Conservation (phyloP, 2,797 vertebrate genomes). For the Schizopygopsis malacanthus region DNA sequence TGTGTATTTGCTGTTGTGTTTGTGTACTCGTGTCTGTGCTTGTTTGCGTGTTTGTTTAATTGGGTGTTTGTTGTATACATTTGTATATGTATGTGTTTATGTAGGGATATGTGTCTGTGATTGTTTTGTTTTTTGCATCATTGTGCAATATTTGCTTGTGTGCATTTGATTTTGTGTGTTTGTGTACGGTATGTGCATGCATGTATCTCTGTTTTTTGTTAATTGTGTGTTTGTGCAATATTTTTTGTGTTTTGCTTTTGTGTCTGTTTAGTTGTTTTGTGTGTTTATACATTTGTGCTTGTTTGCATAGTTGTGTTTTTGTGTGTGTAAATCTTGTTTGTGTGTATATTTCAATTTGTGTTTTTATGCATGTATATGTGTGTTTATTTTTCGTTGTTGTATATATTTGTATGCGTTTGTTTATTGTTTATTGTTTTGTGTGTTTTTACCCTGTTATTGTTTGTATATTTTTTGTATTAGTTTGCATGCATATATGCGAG, state of each 20-base stretch:
- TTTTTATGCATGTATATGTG: background rate
- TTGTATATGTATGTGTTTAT: background rate
- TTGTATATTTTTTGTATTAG: background rate
- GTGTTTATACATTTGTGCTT: background rate
- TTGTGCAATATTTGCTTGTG: background rate
- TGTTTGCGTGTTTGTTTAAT: background rate
- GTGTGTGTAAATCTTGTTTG: slow-evolving; percentile 60
- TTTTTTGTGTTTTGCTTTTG: slow-evolving; percentile 60
- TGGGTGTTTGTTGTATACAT: background rate
- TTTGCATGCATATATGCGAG: background rate
- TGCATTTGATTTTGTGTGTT: background rate
- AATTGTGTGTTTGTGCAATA: background rate
- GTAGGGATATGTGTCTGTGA: background rate
- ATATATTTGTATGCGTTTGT: background rate
- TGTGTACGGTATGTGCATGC: background rate
- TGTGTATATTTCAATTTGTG: background rate
- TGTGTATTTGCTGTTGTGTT: background rate
- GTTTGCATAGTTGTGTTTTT: background rate
- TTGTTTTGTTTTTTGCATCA: background rate
- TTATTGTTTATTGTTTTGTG: no score
- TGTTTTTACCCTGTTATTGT: background rate
- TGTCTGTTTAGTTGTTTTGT: background rate
- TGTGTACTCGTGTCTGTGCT: background rate
- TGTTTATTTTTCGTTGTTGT: slow-evolving; percentile 61
- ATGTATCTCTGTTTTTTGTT: background rate